phyloP scores from a whole-genome alignment of 2,113 vertebrate species.

The Campylomormyrus tamandua region DNA sequence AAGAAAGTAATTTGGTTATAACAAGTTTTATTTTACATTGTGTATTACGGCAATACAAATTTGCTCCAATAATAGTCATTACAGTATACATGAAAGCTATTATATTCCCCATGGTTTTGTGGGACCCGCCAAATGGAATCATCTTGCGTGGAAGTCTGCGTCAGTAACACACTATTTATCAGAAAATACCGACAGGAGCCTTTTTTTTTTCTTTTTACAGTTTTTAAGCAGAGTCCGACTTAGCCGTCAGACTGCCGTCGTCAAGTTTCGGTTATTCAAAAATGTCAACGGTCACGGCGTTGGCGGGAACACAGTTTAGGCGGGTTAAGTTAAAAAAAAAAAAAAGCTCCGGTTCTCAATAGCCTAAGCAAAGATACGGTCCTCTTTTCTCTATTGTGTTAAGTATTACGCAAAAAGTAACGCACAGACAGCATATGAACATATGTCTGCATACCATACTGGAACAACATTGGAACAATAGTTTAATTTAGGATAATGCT shows the following conservation, averaged over 20 bases:
- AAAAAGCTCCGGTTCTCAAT: background rate
- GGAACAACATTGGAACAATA: background rate
- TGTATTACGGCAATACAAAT: background rate
- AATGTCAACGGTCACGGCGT: background rate
- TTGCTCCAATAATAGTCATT: background rate
- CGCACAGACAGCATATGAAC: background rate
- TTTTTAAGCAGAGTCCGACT: background rate
- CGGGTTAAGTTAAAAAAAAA: background rate
- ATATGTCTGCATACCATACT: background rate
- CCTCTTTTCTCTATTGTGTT: background rate
- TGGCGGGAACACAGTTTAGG: background rate
- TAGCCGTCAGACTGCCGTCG: background rate
- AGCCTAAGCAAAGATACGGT: background rate
- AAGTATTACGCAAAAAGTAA: background rate
- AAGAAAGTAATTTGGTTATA: background rate
- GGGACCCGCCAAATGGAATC: background rate
- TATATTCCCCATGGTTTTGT: background rate
- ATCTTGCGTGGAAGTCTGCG: background rate
- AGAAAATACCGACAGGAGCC: background rate
- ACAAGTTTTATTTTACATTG: background rate
- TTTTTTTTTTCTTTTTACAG: background rate
- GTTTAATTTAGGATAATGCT: background rate
- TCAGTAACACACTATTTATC: background rate
- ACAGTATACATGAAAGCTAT: background rate
- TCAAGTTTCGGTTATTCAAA: background rate